Percentiles rank a stretch among this genome's conserved stretches.
phyloP scores from a whole-genome alignment of 2,113 vertebrate species.

The Gallinago paraguaiae region DNA sequence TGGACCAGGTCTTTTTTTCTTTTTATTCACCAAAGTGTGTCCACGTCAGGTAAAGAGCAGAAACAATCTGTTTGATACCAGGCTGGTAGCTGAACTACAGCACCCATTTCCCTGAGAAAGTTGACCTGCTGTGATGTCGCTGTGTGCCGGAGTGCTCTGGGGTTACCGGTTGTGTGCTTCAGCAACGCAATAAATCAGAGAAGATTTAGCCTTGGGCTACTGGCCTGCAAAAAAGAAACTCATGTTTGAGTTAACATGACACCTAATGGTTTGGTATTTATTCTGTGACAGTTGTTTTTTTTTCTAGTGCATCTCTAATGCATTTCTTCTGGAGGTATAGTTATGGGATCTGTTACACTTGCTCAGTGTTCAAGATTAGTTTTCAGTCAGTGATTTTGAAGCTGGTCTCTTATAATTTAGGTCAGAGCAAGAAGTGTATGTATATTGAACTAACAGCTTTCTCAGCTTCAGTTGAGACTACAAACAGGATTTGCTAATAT shows the following conservation, averaged over 20 bases:
- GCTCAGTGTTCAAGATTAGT: constrained; percentile 65
- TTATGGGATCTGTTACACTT: constrained; percentile 37
- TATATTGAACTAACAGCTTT: constrained; percentile 40
- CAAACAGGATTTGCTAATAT: neutral
- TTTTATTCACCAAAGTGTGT: neutral
- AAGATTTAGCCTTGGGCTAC: neutral
- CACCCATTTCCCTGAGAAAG: neutral
- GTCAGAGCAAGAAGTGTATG: constrained; percentile 37
- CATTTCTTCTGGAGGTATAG: constrained; percentile 23
- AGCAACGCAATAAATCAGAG: neutral
- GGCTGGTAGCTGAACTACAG: neutral
- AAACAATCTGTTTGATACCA: neutral
- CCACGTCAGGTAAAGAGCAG: neutral
- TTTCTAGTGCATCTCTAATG: neutral
- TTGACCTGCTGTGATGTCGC: accelerated
- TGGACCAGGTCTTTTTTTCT: neutral
- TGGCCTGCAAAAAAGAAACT: neutral
- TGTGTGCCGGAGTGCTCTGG: neutral
- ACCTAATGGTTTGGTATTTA: neutral
- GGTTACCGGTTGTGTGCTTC: neutral
- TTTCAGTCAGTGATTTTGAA: constrained; percentile 61
- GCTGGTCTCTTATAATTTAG: constrained; percentile 66
- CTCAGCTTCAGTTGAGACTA: neutral
- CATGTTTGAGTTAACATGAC: neutral
- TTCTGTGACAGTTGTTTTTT: neutral